Base-by-base conservation (phyloP, 1,140 invertebrate genomes). In the Liolophura sinensis region DNA sequence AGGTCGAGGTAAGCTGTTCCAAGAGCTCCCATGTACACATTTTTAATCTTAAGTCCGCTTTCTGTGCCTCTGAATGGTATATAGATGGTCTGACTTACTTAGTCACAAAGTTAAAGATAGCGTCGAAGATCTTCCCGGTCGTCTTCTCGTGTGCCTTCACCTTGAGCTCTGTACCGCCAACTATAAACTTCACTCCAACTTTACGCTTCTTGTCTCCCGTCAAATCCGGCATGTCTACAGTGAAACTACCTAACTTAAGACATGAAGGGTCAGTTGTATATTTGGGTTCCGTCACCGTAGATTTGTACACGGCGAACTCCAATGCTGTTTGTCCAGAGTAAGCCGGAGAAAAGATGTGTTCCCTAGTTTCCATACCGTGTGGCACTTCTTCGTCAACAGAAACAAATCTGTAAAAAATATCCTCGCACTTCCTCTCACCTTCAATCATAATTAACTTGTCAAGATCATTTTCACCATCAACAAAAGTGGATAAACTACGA, bases 141-240 rank as follows among this genome's bases (percentile, higher is more conserved):
- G 50, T 52, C 18, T 68, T 46, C 15, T 64, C 68, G 15, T 64
- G 54, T 11, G 69, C 72, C 55, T 71, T 52, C n/a, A 73, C 72
- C 20, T 62, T 60, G 0, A 73, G 60, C 62, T 73, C 69, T 1
- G 72, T 73, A 51, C 65, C 65, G 3, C 72, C 72, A 69, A 73
- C 69, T 31, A 68, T 74, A 65, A 72, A 62, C 4, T 58, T 64
- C 4, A 68, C 66, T n/a, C 62, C 61, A 11, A 74, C 68, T 22
- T 58, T 46, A 12, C 64, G 50, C 11, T 68, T 65, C 0, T 68
- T 60, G 14, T 63, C 55, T 18, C 1, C 20, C 24, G 57, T 31
- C 1, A 56, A 61, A 15, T 66, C 31, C 15, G 73, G 64, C 22
- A 74, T 15, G 18, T 72, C 51, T 0, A 75, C 54, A 22, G 47